Percentiles rank a stretch among this genome's conserved stretches.
phyloP scores from a whole-genome alignment of 1,140 invertebrate genomes.

The Apis dorsata region DNA sequence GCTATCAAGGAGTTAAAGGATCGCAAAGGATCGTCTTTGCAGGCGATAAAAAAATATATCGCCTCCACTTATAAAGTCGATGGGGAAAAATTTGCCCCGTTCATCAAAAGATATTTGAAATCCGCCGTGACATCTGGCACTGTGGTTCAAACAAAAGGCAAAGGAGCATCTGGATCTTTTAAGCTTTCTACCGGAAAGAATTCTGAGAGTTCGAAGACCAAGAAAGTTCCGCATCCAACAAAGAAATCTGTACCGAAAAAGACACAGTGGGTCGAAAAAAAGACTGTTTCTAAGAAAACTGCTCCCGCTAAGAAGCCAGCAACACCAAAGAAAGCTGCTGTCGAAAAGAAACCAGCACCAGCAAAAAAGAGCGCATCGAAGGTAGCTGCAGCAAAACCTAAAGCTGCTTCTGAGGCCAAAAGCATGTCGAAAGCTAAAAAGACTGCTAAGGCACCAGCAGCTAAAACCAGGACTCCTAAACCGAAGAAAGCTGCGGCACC shows the following conservation, averaged over 20 bases:
- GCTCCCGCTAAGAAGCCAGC: constrained; percentile 12
- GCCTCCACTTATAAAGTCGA: constrained; percentile 55
- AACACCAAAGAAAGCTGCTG: constrained; percentile 13
- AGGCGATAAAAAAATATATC: constrained; percentile 67
- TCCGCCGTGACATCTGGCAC: constrained; percentile 47
- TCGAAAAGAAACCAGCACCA: constrained; percentile 13
- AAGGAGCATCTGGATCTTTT: constrained; percentile 59
- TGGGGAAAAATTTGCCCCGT: constrained; percentile 56
- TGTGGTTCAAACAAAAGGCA: constrained; percentile 60
- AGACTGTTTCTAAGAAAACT: constrained; percentile 12
- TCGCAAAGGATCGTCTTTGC: constrained; percentile 61
- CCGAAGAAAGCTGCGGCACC: constrained; percentile 35
- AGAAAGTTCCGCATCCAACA: not conserved
- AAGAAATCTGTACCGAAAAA: not conserved
- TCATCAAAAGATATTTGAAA: constrained; percentile 57
- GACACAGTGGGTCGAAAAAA: constrained; percentile 18
- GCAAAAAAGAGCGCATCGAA: constrained; percentile 5
- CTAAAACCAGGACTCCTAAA: constrained; percentile 40
- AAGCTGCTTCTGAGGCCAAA: not conserved
- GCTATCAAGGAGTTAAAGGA: constrained; percentile 62
- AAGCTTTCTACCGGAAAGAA: constrained; percentile 29
- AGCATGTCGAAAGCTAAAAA: constrained; percentile 36
- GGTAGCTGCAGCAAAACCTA: not conserved
- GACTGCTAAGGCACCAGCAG: constrained; percentile 29
- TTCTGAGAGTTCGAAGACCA: not conserved